phyloP scores from a whole-genome alignment of 2,888 invertebrate species.

The Watsonalla cultraria region DNA sequence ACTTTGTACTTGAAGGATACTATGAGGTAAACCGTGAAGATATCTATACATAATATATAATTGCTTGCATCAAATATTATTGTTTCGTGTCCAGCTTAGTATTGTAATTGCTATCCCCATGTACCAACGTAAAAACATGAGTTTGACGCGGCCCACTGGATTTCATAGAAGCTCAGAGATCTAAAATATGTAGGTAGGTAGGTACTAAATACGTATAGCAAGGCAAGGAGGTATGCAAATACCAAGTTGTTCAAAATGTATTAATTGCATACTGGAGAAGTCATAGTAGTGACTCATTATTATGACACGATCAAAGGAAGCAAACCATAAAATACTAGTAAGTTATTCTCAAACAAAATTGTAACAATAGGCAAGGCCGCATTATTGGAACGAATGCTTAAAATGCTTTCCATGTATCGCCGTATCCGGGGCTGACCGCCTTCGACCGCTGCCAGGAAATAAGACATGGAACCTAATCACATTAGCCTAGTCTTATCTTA shows the following conservation, averaged over 20 bases:
- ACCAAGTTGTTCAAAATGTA: background rate
- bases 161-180: too few species aligned
- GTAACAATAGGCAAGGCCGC: slow-evolving; percentile 57
- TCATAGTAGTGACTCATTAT: background rate
- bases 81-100: background rate
- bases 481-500: slow-evolving; percentile 45
- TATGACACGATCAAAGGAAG: background rate
- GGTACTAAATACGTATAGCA: too few species aligned
- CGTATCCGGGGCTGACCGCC: slow-evolving; percentile 59
- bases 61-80: too few species aligned
- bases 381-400: slow-evolving; percentile 63
- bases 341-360: slow-evolving; percentile 58
- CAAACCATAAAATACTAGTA: slow-evolving; percentile 46
- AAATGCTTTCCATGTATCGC: slow-evolving; percentile 75
- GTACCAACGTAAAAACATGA: too few species aligned
- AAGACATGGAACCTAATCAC: slow-evolving; percentile 58
- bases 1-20: background rate
- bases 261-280: background rate
- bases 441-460: slow-evolving; percentile 53
- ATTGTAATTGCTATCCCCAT: too few species aligned
- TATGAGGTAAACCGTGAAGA: background rate
- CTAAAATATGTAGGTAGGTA: too few species aligned
- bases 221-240: too few species aligned
- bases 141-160: too few species aligned
- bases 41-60: too few species aligned